Evolutionary conservation across 1,140 invertebrate species (phyloP), one percentile per base, ranked within the genome.

Genomic region (Ectropis grisescens): DNA sequence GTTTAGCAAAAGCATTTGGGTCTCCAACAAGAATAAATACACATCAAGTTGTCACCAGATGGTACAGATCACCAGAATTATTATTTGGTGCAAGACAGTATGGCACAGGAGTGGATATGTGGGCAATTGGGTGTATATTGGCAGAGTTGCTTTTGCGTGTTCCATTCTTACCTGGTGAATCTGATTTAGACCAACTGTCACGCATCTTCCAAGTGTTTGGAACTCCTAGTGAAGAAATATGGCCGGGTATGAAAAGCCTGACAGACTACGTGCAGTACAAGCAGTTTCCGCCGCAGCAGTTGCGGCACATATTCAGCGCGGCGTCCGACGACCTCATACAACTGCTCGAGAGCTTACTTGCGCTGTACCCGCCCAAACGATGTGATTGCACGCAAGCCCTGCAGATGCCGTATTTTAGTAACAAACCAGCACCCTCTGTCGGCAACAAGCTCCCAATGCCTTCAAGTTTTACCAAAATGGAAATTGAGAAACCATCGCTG

Each of bases 81-180:
- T 83, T 99, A 8, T 99, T 95, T 85, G 98, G 98, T 25, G 94
- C 97, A 1, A 86, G 93, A 29, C 91, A 95, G 65, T 99, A 99
- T 84, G 93, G 95, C 5, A 93, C 91, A 32, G 95, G 94, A 3
- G 91, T 99, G n/a, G 98, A 99, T 64, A 97, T 98, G 84, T 99
- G 98, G 98, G 96, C 98, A 9, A 88, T 97, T 7, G 98, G 98
- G 3, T 99, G 98, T 76, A 99, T 99, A 66, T 68, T 99, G 41
- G 98, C 96, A 1, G 98, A 99, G 83, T 82, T 99, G 9, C 78
- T 99, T 30, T 83, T 98, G 7, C 83, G 97, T 53, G 89, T 92
- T 8, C 97, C 98, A 1, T 94, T 99, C 55, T 86, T 99, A 29
- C 95, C 96, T 14, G 98, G 98, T 14, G 97, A 99, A 56, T 94